These are phyloP conservation scores for Serranus cabrilla DNA, from an alignment of 2,797 vertebrate species.

Conservation along the genomic window DNA sequence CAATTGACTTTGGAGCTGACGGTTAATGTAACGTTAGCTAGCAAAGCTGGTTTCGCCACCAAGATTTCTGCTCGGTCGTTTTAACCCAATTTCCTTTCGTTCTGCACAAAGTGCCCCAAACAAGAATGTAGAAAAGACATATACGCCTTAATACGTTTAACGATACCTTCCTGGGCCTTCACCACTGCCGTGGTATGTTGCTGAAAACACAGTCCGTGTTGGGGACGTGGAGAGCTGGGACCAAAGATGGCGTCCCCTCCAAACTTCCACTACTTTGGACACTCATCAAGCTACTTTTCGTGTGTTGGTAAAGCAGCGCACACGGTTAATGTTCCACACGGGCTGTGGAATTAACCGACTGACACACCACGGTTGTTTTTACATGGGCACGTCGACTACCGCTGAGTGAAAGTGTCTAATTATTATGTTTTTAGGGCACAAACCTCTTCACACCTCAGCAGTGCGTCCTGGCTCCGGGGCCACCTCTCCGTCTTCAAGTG, in stretches of 20 bases:
- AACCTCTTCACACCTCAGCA: slow-evolving; percentile 93
- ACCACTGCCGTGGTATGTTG: slow-evolving; percentile 89
- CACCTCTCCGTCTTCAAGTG: slow-evolving; percentile 80
- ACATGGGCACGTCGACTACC: slow-evolving; percentile 6
- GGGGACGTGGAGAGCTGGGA: slow-evolving; percentile 99
- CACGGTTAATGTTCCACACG: slow-evolving; percentile 40
- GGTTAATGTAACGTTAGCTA: slow-evolving; percentile 71
- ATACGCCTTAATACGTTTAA: slow-evolving; percentile 45
- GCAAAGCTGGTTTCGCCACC: slow-evolving; percentile 58
- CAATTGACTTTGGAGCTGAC: slow-evolving; percentile 77
- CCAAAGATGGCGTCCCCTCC: slow-evolving; percentile 99
- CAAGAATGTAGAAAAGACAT: slow-evolving; percentile 45
- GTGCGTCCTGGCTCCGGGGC: slow-evolving; percentile 84
- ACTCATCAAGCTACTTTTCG: slow-evolving; percentile 98
- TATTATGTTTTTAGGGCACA: slow-evolving; percentile 71
- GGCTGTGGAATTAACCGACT: slow-evolving; percentile 29
- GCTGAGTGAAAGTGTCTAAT: slow-evolving; percentile 37
- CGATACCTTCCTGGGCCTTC: slow-evolving; percentile 92
- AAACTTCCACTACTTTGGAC: slow-evolving; percentile 99
- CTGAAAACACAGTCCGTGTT: slow-evolving; percentile 90
- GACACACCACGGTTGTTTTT: slow-evolving; percentile 4
- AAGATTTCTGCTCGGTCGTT: slow-evolving; percentile 54
- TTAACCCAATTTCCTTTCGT: slow-evolving; percentile 19
- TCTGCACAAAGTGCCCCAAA: slow-evolving; percentile 18
- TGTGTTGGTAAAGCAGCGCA: slow-evolving; percentile 71